Conservation (phyloP, 2,113 vertebrate genomes). For the Empidonax traillii region DNA sequence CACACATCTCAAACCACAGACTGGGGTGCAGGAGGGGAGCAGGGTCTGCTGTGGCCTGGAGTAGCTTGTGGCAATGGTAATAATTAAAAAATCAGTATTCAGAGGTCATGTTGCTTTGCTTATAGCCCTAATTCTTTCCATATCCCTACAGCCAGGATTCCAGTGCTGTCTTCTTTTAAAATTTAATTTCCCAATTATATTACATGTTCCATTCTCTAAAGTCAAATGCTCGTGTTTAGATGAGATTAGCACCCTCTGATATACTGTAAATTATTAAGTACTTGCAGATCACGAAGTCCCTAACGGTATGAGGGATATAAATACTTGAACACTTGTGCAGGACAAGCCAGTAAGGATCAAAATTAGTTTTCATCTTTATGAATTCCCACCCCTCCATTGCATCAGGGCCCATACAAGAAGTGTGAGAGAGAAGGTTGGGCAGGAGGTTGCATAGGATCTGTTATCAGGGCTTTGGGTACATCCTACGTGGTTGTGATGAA, state of each 20-base stretch:
- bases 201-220: background rate
- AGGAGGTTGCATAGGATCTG: background rate
- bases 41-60: background rate
- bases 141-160: background rate
- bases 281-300: background rate
- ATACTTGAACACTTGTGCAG: background rate
- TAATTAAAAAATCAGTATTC: background rate
- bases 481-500: background rate
- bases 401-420: background rate
- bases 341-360: background rate
- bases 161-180: background rate
- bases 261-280: background rate
- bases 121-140: constrained; percentile 20
- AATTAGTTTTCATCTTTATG: background rate
- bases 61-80: background rate
- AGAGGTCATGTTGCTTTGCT: constrained; percentile 29
- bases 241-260: constrained; percentile 37
- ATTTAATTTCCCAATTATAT: constrained; percentile 12
- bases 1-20: background rate
- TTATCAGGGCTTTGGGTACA: background rate
- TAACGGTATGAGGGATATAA: background rate
- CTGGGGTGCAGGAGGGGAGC: background rate
- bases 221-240: background rate
- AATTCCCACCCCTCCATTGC: background rate
- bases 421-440: background rate